Base-by-base conservation (phyloP, 2,888 invertebrate species). In the Caradrina kadenii region DNA sequence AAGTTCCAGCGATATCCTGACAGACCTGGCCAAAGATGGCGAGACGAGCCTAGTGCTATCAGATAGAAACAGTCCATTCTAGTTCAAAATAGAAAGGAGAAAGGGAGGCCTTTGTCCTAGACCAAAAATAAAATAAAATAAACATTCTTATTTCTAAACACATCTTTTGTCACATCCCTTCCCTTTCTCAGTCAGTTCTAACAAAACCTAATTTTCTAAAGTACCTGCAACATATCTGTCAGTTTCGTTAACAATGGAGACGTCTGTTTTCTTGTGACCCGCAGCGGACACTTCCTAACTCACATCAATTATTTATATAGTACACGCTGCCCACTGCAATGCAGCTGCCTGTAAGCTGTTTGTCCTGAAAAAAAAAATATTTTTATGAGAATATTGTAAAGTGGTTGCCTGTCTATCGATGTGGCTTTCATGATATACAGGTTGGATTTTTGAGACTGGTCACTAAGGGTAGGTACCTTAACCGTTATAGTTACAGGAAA, bases 281-380 rank as follows among this genome's bases (percentile, higher is more conserved):
- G 17, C 52, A 31, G 48, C 39, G 56, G 59, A 74, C 65, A 64
- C 58, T 63, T 72, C 62, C 67, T 69, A 81, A 74, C 63, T 63
- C 0, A 17, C 58, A 78, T 82, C 75, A 72, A 81, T 74, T 81
- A 84, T 81, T 84, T 70, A 81, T 62, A 66, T 45, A 55, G 45
- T 61, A 58, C n/a, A 67, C 52, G 35, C 69, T 55, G 42, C 0
- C 21, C 39, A 52, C 72, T 72, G 75, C 81, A 78, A 56, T 82
- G 82, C 84, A 69, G 82, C 31, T 64, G 42, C 56, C 31, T 26
- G 17, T 55, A 45, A 48, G 55, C 21, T 35, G 39, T 39, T 39
- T 8, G 5, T 3, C 22, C 10, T 22, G 1, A 8, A 39, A 10
- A 15, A 10, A 15, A 64, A 63, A 13, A 21, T 17, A 2, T 48